These are phyloP conservation scores for Emydura subglobosa DNA, from an alignment of 2,113 vertebrate species.

Conservation along the genomic window DNA sequence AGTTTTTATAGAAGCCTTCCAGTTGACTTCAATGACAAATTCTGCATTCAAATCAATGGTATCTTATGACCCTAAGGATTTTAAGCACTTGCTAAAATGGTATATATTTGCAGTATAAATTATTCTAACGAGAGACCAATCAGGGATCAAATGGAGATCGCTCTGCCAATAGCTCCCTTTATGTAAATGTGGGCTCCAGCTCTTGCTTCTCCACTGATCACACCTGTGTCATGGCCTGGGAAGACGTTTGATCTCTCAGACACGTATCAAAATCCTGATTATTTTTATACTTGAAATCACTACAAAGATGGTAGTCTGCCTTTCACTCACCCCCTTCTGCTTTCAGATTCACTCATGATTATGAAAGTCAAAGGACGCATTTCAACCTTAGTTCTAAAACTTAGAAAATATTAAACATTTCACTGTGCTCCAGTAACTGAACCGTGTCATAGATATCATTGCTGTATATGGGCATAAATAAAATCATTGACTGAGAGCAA, in stretches of 20 bases:
- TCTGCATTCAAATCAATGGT: not conserved
- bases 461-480: not conserved
- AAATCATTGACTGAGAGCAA: not conserved
- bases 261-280: not conserved
- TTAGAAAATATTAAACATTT: not conserved
- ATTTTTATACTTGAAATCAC: not conserved
- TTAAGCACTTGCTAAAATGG: not conserved
- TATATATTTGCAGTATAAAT: not conserved
- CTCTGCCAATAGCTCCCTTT: not conserved
- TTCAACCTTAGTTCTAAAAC: not conserved
- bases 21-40: not conserved
- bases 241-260: not conserved
- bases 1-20: not conserved
- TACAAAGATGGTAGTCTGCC: not conserved
- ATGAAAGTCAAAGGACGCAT: not conserved
- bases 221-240: too few species aligned
- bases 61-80: not conserved
- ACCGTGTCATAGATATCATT: not conserved
- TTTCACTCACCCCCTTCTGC: not conserved
- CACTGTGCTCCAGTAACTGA: too few species aligned
- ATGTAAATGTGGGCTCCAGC: not conserved
- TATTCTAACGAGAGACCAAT: not conserved
- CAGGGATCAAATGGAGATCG: accelerated
- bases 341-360: not conserved
- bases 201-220: not conserved